These are phyloP conservation scores for Australoheros scitulus DNA, from an alignment of 2,113 vertebrate genomes.

Conservation along the genomic window DNA sequence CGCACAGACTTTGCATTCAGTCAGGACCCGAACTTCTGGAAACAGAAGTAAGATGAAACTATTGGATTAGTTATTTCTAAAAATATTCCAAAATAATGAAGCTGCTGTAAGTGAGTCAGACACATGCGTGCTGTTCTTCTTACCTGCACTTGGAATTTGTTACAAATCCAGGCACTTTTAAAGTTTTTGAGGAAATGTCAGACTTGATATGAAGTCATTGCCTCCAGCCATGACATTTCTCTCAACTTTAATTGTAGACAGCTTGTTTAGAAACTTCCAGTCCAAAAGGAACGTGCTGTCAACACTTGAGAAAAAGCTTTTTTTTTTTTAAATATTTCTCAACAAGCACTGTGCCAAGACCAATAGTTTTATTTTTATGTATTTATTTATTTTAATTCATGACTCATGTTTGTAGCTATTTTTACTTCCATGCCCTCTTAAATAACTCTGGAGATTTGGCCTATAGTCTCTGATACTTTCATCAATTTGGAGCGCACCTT, in stretches of 20 bases:
- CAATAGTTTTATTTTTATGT: not conserved
- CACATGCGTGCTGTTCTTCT: not conserved
- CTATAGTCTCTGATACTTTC: not conserved
- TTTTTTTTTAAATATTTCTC: not conserved
- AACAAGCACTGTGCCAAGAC: not conserved
- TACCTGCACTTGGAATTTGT: slow-evolving; percentile 30
- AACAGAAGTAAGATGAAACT: slow-evolving; percentile 27
- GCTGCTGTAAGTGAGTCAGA: slow-evolving; percentile 39
- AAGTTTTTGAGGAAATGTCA: slow-evolving; percentile 35
- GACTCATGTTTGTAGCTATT: not conserved
- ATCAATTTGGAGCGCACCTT: not conserved
- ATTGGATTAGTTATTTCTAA: slow-evolving; percentile 42
- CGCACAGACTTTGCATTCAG: slow-evolving; percentile 2
- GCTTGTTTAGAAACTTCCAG: not conserved
- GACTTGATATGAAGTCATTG: slow-evolving; percentile 14
- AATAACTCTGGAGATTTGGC: not conserved
- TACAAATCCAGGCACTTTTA: slow-evolving; percentile 13
- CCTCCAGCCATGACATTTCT: slow-evolving; percentile 15
- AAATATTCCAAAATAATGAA: slow-evolving; percentile 66
- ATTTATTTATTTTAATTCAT: not conserved
- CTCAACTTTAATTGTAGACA: slow-evolving; percentile 7
- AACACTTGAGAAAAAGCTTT: not conserved
- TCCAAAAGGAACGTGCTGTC: not conserved
- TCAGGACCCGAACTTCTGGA: slow-evolving; percentile 20
- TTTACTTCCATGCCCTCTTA: not conserved